Base-by-base conservation (phyloP, 1,140 invertebrate genomes). In the Drosophila nannoptera region DNA sequence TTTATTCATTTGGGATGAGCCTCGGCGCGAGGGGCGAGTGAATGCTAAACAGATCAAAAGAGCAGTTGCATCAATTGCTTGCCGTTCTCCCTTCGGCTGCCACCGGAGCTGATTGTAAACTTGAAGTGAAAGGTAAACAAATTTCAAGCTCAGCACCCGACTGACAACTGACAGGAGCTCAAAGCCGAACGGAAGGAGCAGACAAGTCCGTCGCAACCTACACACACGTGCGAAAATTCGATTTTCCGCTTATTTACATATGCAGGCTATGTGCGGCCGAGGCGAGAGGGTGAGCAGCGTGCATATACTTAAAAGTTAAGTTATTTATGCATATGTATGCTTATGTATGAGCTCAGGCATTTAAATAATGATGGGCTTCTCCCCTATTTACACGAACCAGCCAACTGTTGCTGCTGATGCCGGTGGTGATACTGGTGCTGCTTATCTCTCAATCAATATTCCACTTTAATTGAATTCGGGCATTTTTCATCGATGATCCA, bases 231-330 rank as follows among this genome's bases (percentile, higher is more conserved):
- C 56, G 45, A 48, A 84, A 82, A 84, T 83, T 83, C 80, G 72
- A 83, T 83, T 83, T 83, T 75, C 78, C 78, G 72, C 78, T 83
- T 83, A 83, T 78, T 83, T 84, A 83, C 72, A 84, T 84, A 65
- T 46, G 38, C 71, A 60, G 67, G 54, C 69, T 61, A 65, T 63
- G 49, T 60, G 29, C 49, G 52, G 31, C 31, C n/a, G 38, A 45
- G 45, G 9, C 22, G 22, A 3, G 1, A 22, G 22, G 22, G 22
- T 22, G 22, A 22, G 22, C 22, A 53, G 32, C 49, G 49, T 42
- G 42, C 22, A 43, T 32, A 45, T 16, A 52, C 46, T 43, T 43
- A 66, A 38, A 38, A n/a, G 14, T 11, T 52, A 38, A 11, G 11
- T 38, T 55, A 31, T 46, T 29, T 42, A 33, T 45, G 31, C 22